A percentile compares a stretch with the other conserved stretches of the same genome.
Conservation (phyloP, 2,797 vertebrate species). For the Phalloptychus januarius region DNA sequence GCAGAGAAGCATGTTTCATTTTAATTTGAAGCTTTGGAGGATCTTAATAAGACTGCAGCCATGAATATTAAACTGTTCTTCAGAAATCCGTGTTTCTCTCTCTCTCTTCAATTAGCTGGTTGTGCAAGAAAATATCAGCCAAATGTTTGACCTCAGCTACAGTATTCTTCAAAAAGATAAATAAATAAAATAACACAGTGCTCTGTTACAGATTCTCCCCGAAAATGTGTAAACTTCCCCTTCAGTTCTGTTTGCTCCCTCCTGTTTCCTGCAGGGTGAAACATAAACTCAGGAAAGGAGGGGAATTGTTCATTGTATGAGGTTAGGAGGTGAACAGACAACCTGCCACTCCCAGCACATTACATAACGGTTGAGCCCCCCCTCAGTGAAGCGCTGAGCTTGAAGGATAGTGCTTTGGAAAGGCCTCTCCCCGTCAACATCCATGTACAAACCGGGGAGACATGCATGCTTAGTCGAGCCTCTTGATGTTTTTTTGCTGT, state of each 20-base stretch:
- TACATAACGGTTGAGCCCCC: constrained; percentile 70
- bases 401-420: constrained; percentile 75
- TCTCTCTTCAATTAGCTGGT: not conserved
- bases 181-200: constrained; percentile 21
- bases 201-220: constrained; percentile 52
- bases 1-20: constrained; percentile 23
- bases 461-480: not conserved
- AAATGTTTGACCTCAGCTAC: constrained; percentile 19
- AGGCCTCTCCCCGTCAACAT: constrained; percentile 57
- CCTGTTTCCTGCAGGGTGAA: constrained; percentile 66
- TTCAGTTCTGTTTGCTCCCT: constrained; percentile 63
- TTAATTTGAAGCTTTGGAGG: not conserved
- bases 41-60: constrained; percentile 2
- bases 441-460: constrained; percentile 17
- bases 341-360: constrained; percentile 25
- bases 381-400: constrained; percentile 63
- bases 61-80: constrained; percentile 1
- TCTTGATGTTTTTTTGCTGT: constrained; percentile 43
- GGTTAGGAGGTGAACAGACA: constrained; percentile 66
- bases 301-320: constrained; percentile 75
- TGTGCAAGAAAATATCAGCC: constrained; percentile 28
- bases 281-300: constrained; percentile 75
- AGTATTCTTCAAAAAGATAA: constrained; percentile 23
- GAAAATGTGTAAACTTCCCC: constrained; percentile 60
- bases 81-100: not conserved